Conservation (phyloP, 2,113 vertebrate species). For the Opisthocomus hoazin region DNA sequence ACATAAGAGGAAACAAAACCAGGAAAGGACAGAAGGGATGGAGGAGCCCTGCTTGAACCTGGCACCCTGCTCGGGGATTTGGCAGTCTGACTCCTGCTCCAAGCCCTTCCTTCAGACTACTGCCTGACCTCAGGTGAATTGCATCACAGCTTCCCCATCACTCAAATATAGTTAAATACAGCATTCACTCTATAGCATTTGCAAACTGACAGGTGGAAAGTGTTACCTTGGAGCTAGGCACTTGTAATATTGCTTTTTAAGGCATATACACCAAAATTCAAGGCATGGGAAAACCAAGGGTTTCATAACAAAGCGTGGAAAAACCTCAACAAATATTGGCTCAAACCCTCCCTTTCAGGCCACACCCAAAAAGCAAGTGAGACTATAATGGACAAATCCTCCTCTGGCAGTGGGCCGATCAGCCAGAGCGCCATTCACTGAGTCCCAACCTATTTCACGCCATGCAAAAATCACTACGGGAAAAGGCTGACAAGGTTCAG, state of each 20-base stretch:
- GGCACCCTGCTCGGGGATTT: not conserved
- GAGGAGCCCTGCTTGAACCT: not conserved
- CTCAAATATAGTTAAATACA: not conserved
- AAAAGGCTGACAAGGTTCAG: not conserved
- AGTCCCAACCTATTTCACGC: not conserved
- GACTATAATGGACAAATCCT: not conserved
- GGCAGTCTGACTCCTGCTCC: not conserved
- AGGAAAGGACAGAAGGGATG: not conserved
- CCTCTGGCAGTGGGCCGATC: not conserved
- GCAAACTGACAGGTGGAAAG: not conserved
- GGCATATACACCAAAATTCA: not conserved
- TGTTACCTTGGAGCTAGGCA: not conserved
- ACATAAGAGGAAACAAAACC: not conserved
- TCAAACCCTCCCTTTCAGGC: not conserved
- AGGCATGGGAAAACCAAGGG: not conserved
- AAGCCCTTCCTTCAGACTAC: not conserved
- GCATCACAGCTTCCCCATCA: not conserved
- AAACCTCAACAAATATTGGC: not conserved
- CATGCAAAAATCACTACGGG: not conserved
- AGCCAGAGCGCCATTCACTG: not conserved
- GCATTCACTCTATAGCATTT: not conserved
- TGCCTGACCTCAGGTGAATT: not conserved
- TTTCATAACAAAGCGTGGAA: constrained; percentile 11
- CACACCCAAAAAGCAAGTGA: not conserved
- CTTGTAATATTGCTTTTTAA: not conserved